Base-by-base conservation (phyloP, 2,797 vertebrate genomes). In the Tiaroga cobitis region DNA sequence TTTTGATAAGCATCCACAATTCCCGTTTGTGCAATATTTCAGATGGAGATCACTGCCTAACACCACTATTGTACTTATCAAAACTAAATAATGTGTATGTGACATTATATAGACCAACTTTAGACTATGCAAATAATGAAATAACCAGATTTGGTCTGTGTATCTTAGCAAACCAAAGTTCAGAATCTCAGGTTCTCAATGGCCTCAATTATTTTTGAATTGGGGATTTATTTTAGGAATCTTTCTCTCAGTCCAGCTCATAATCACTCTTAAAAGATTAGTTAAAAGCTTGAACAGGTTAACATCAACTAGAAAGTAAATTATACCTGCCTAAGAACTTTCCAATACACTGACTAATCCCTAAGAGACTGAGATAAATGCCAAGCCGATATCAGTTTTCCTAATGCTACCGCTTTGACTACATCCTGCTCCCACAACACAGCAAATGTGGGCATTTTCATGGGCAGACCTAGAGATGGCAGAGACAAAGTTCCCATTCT, bases 1-100 rank as follows among this genome's bases (percentile, higher is more conserved):
- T 87, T 84, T 80, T 79, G 88, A 93, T 92, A 90, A 87, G 37
- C 87, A 90, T 92, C 75, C 39, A 32, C 34, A 70, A 70, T 87
- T 29, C 32, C 76, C 61, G 72, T 85, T 63, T 63, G 34, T 84
- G 77, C 75, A 79, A 74, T 85, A 61, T 80, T 83, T 76, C 63
- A 82, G 76, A 75, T 63, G 69, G 80, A 34, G 39, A 61, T 72
- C 39, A 77, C 19, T 59, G 24, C 65, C 51, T 61, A 79, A 84
- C 75, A 34, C 8, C 21, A 70, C 75, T 72, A 43, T 21, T 46
- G 75, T n/a, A n/a, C 26, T 69, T 61, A 67, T 39, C 16, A 19
- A 65, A 83, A 29, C 43, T 16, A 76, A 67, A 65, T 11, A 63
- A 32, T 7, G 19, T 18, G 29, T 6, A 49, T 61, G 29, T 75